Evolutionary conservation across 2,797 vertebrate genomes (phyloP), one percentile per base, ranked within the genome.

Genomic region (Gambusia yucatana): DNA sequence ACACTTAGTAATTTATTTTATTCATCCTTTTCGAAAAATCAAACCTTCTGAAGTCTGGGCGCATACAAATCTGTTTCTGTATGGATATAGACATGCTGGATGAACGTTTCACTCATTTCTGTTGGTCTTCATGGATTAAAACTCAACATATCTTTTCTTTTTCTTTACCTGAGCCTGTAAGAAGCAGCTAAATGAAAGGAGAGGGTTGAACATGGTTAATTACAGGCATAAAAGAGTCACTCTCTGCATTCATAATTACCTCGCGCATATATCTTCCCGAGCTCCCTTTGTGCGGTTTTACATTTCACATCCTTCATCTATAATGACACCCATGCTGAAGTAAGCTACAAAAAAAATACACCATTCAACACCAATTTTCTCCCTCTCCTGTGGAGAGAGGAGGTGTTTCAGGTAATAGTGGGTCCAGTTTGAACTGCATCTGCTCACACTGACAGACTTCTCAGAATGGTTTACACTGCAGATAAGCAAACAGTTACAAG

Each of bases 241-340:
- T 78, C 83, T 83, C 76, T 87, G 80, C 82, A 84, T 89, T 87
- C 86, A 79, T 93, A 93, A 92, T 92, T 84, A 88, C 82, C 79
- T 87, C 80, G 57, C 72, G 20, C 25, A 43, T 86, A 78, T 81
- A 76, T 80, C 82, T 83, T 81, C 83, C 75, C 79, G 81, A 75
- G 77, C 57, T 88, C 76, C 46, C 81, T 81, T 84, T 78, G 78
- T 85, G 84, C 77, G 80, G 83, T 85, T 90, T 44, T 72, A 70
- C 82, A 76, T 77, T 84, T 73, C 72, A 44, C 74, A 65, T 72
- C 80, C 83, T 6, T 72, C 73, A 72, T 82, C 69, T 55, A 78
- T 87, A 91, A 93, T 91, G 78, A 90, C 84, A 79, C 52, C 80
- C 33, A 76, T 73, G 20, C 81, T 17, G 73, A 85, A 85, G 82